Percentiles rank a stretch among this genome's conserved stretches.
These are phyloP conservation scores for Neodiprion fabricii DNA, from an alignment of 1,140 invertebrate species.

Conservation along the genomic window DNA sequence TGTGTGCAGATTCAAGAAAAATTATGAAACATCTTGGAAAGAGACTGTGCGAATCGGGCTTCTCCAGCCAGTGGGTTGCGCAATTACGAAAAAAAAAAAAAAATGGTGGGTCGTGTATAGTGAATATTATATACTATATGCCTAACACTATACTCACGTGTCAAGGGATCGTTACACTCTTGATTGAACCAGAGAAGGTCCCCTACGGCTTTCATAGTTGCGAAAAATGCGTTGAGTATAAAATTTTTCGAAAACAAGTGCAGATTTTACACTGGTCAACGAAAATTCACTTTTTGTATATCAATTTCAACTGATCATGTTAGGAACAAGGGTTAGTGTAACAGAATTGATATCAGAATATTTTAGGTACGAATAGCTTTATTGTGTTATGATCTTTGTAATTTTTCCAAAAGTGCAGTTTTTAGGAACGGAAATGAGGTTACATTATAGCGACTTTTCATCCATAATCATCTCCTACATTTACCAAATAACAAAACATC, in stretches of 20 bases:
- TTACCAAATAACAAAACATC: too few relatives aligned
- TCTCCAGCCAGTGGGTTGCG: not conserved
- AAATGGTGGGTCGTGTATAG: not conserved
- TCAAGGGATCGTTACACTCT: not conserved
- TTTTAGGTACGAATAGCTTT: too few relatives aligned
- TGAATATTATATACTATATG: not conserved
- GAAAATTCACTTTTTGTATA: too few relatives aligned
- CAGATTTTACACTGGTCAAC: too few relatives aligned
- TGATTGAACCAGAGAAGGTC: not conserved
- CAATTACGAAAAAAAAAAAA: not conserved
- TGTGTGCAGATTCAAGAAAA: not conserved
- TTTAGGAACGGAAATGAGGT: not conserved
- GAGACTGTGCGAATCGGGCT: not conserved
- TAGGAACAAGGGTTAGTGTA: too few relatives aligned
- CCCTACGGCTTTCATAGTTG: not conserved
- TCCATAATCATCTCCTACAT: too few relatives aligned
- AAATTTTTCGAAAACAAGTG: too few relatives aligned
- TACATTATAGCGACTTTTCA: not conserved
- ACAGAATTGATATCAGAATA: too few relatives aligned
- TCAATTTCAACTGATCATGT: not conserved
- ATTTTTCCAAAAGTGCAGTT: not conserved
- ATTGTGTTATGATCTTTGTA: too few relatives aligned
- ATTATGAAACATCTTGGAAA: not conserved
- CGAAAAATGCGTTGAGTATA: not conserved
- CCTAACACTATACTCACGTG: not conserved